These are phyloP conservation scores for Drosophila neotestacea DNA, from an alignment of 2,888 invertebrate genomes.

Conservation along the genomic window DNA sequence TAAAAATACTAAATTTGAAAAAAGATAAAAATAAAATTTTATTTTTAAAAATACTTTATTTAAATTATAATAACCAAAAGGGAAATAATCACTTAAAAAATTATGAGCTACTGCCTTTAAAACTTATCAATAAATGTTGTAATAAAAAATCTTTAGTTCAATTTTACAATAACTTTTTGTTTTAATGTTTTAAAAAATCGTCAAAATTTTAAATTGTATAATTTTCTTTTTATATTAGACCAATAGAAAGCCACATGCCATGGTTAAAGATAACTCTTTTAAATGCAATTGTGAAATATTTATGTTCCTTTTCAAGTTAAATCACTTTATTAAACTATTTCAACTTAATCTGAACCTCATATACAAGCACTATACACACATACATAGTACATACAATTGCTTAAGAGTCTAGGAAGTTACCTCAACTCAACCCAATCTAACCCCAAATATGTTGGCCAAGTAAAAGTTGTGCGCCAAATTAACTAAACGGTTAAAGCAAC, in stretches of 20 bases:
- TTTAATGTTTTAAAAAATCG: too few species aligned
- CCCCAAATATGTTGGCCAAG: conserved; percentile 26
- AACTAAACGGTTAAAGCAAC: conserved; percentile 76
- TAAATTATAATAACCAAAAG: neutral
- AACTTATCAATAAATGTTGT: neutral
- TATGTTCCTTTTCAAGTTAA: neutral
- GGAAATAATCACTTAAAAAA: neutral
- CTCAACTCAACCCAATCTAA: neutral
- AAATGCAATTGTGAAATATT: neutral
- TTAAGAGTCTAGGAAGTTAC: neutral
- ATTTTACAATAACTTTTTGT: neutral
- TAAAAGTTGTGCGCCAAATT: conserved; percentile 71
- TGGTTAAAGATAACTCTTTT: neutral
- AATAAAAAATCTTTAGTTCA: neutral
- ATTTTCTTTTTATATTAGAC: too few species aligned
- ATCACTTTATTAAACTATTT: neutral
- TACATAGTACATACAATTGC: neutral
- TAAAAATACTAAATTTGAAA: too few species aligned
- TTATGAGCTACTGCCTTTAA: neutral
- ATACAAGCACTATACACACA: neutral
- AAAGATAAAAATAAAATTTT: neutral
- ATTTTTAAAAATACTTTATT: too few species aligned
- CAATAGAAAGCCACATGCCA: too few species aligned
- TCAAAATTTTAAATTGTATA: too few species aligned
- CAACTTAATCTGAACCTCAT: neutral